Percentiles rank a stretch among this genome's conserved stretches.
Conservation (phyloP, 2,888 invertebrate genomes). For the Dysmachus trigonus region DNA sequence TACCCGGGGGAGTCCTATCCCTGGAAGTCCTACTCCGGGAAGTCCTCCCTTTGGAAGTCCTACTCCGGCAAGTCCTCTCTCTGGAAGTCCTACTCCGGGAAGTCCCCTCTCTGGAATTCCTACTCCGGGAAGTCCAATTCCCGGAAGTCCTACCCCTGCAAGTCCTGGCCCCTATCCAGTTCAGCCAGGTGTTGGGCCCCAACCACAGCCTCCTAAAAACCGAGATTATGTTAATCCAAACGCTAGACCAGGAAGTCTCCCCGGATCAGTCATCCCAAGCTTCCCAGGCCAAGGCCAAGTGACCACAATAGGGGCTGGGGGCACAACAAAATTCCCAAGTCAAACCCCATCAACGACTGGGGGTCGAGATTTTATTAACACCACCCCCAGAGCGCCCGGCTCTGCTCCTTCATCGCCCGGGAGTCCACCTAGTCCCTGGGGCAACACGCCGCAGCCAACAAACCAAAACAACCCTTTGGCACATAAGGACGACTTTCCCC, state of each 20-base stretch:
- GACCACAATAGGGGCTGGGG: neutral
- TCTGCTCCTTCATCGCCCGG: conserved; percentile 47
- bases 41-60: neutral
- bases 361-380: conserved; percentile 33
- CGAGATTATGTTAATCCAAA: conserved; percentile 33
- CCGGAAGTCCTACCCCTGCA: neutral
- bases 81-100: neutral
- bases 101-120: neutral
- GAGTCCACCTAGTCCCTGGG: neutral
- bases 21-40: neutral
- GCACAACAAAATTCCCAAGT: neutral
- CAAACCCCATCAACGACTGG: neutral
- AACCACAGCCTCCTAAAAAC: neutral
- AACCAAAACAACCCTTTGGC: conserved; percentile 36
- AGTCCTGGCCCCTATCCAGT: neutral
- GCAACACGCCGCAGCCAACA: conserved; percentile 38
- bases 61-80: neutral
- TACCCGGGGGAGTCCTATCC: neutral
- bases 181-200: neutral
- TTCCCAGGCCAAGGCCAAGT: neutral
- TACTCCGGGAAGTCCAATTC: neutral
- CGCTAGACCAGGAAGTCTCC: neutral
- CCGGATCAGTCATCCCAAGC: neutral
- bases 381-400: neutral
- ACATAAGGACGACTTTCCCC: conserved; percentile 44